phyloP scores from a whole-genome alignment of 2,113 vertebrate species.

The Lepus europaeus region DNA sequence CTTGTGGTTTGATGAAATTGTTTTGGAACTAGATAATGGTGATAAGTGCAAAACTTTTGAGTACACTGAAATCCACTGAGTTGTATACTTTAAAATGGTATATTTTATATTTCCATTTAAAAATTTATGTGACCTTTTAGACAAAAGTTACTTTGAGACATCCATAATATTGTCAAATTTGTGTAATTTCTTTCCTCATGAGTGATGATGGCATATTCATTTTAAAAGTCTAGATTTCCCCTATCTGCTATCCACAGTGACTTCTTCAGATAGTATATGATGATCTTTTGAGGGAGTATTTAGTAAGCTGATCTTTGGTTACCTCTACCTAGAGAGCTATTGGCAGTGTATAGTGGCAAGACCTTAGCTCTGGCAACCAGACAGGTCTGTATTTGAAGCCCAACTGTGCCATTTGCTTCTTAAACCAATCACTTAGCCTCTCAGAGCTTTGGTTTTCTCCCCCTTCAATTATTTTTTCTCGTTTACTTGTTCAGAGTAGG shows the following conservation, averaged over 20 bases:
- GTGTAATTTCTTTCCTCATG: neutral
- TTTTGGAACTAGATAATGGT: neutral
- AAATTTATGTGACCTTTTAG: neutral
- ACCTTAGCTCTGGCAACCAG: neutral
- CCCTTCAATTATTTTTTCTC: neutral
- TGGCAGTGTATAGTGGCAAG: neutral
- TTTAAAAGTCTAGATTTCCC: neutral
- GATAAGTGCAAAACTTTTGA: no score
- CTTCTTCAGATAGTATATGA: neutral
- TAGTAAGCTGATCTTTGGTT: neutral
- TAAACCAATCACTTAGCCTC: neutral
- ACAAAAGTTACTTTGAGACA: neutral
- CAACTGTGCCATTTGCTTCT: neutral
- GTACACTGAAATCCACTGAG: no score
- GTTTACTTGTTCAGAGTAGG: neutral
- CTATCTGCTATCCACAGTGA: neutral
- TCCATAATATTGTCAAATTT: neutral
- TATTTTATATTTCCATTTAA: neutral
- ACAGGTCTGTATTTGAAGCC: neutral
- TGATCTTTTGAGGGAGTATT: neutral
- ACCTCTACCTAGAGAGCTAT: neutral
- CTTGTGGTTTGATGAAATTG: neutral
- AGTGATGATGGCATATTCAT: neutral
- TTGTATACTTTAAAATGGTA: no score
- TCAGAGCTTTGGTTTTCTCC: neutral